Evolutionary conservation across 2,888 invertebrate genomes (phyloP), one percentile per base, ranked within the genome.

Genomic region (Caradrina clavipalpis): DNA sequence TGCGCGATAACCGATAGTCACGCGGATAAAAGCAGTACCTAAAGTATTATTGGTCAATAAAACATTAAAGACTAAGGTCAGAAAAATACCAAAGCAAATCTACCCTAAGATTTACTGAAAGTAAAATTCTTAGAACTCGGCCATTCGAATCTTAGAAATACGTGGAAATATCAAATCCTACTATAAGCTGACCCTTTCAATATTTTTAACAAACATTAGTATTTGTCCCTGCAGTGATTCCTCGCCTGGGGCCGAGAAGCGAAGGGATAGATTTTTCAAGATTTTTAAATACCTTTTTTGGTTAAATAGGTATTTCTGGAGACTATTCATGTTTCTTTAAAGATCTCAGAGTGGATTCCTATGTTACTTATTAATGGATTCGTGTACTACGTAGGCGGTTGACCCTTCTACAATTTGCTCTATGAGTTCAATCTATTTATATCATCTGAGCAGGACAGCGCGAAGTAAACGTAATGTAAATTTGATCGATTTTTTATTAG

Each of bases 331-430:
- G 11, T 57, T 42, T 57, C 17, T 45, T 6, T 26, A n/a, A 57
- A 26, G 11, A 35, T 35, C 5, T 63, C 47, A n/a, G 21, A 60
- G 63, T 47, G 31, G 59, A 31, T 59, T 47, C 13, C 47, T 49
- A 13, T 63, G 64, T 64, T 21, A 22, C 8, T 35, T n/a, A 22
- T 22, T 62, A 64, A 64, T 49, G 64, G 35, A 22, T 22, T 56
- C 22, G 4, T 53, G 10, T 35, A 11, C 7, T 47, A 15, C 22
- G 63, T 64, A 17, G 45, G 47, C n/a, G 21, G n/a, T 19, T 19
- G 15, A 17, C 17, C 42, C 6, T n/a, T 17, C 13, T 35, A 13
- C 21, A 47, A 19, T 1, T 31, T 49, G 21, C 11, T 39, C 11
- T 39, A 39, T 13, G 39, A 39, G 8, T 11, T 19, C 21, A 31